Percentiles rank a stretch among this genome's conserved stretches.
These are phyloP conservation scores for Pomatorhinus ruficollis DNA, from an alignment of 2,113 vertebrate genomes.

Conservation along the genomic window DNA sequence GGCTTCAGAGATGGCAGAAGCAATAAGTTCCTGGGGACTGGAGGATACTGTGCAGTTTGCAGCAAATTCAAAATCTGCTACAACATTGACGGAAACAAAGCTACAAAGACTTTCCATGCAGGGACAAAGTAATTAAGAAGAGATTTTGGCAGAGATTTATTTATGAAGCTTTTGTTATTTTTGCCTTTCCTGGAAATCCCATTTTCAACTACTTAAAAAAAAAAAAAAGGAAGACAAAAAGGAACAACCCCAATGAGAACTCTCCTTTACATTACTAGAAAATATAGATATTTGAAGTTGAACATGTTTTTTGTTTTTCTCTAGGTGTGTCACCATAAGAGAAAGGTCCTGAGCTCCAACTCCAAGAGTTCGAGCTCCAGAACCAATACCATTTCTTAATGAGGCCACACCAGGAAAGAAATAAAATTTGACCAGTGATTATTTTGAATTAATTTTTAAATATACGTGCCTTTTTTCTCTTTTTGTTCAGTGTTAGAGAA, in stretches of 20 bases:
- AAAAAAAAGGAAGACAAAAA: too few species aligned
- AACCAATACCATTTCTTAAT: background rate
- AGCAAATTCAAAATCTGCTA: background rate
- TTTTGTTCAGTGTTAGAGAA: background rate
- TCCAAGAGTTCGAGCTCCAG: background rate
- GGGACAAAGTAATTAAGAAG: background rate
- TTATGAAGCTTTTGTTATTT: background rate
- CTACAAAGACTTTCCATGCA: background rate
- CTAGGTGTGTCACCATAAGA: background rate
- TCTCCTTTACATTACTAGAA: background rate
- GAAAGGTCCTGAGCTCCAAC: background rate
- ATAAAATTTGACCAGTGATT: background rate
- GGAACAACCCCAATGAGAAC: background rate
- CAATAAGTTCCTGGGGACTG: background rate
- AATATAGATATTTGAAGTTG: background rate
- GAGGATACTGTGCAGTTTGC: background rate
- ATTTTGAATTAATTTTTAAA: background rate
- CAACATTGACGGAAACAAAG: background rate
- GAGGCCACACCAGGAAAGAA: background rate
- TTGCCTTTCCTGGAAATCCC: background rate
- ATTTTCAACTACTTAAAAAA: background rate
- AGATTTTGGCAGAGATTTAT: background rate
- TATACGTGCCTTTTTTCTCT: accelerated
- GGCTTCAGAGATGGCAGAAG: background rate
- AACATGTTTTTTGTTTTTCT: background rate